These are phyloP conservation scores for Progne subis DNA, from an alignment of 2,113 vertebrate genomes.

Conservation along the genomic window DNA sequence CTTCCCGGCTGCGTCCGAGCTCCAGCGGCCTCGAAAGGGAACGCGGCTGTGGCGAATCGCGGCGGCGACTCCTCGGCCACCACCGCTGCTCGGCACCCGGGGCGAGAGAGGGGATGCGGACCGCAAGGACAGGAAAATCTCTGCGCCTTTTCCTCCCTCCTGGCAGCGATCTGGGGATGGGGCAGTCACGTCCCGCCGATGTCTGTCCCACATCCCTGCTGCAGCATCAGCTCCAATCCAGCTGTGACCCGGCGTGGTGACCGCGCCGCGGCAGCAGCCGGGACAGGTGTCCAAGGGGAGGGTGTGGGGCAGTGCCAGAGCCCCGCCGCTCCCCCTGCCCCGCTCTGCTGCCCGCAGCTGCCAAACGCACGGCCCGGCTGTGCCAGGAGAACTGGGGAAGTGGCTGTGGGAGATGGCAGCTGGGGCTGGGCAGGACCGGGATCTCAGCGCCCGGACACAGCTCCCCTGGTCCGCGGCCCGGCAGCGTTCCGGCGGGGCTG, in stretches of 20 bases:
- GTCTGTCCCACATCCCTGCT: not conserved
- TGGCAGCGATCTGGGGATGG: not conserved
- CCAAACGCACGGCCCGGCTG: no score
- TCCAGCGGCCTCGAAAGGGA: not conserved
- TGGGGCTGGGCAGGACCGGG: not conserved
- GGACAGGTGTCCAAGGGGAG: not conserved
- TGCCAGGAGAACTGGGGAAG: rapidly evolving
- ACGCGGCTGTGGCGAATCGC: rapidly evolving
- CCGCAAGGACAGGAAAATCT: not conserved
- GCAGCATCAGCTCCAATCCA: not conserved
- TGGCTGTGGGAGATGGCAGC: rapidly evolving
- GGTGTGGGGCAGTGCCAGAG: rapidly evolving
- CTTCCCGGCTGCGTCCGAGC: rapidly evolving
- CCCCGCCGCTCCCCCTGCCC: rapidly evolving
- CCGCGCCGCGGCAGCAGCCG: no score
- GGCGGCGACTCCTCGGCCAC: not conserved
- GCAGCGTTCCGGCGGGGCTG: not conserved
- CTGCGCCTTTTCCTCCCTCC: not conserved
- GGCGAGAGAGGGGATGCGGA: rapidly evolving
- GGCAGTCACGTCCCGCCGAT: rapidly evolving
- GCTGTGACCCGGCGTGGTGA: no score
- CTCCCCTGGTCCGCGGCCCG: not conserved
- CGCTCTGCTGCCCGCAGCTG: not conserved
- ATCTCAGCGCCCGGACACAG: not conserved
- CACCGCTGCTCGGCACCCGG: not conserved